Evolutionary conservation across 2,797 vertebrate species (phyloP), one percentile per base, ranked within the genome.

Genomic region (Cynodonichthys magdalenae): DNA sequence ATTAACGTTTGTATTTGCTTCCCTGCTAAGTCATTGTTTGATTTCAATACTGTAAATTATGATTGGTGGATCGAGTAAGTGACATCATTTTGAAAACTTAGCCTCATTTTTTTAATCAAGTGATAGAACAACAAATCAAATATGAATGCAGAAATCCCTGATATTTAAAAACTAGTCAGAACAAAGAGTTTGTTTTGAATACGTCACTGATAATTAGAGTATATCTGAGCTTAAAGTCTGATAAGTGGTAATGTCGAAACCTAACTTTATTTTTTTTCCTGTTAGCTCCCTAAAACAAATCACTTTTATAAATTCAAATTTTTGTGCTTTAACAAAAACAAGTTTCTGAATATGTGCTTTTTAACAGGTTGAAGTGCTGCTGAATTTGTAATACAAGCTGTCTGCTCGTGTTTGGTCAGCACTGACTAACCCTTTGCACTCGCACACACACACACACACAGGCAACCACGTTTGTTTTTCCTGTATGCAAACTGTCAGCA

Each of bases 401-500:
- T 54, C n/a, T 19, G 19, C 28, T 31, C 18, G 3, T 39, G 24
- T 67, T 69, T 46, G 34, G n/a, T 62, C 51, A 60, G 57, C 12
- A 27, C 15, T 1, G 41, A 56, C 44, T 17, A 24, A 36, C n/a
- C 44, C 24, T 15, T 58, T 29, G 4, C 6, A n/a, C 18, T 7
- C 17, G 8, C 50, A 3, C 54, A 53, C 31, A 55, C 18, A 11
- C 34, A 9, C 31, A 31, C 31, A 31, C 29, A 31, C 29, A 24
- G 24, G n/a, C 17, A 53, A 39, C 20, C 48, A 27, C 19, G 11
- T 46, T 58, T 62, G 34, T 66, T 47, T 57, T 70, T 62, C 27
- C 19, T 41, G 27, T 45, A 63, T 59, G 27, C 70, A 68, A 61
- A 61, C 57, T 68, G 19, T 67, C 39, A 56, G 53, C 44, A 71